These are phyloP conservation scores for Cinclus mexicanus DNA, from an alignment of 2,113 vertebrate species.

Conservation along the genomic window DNA sequence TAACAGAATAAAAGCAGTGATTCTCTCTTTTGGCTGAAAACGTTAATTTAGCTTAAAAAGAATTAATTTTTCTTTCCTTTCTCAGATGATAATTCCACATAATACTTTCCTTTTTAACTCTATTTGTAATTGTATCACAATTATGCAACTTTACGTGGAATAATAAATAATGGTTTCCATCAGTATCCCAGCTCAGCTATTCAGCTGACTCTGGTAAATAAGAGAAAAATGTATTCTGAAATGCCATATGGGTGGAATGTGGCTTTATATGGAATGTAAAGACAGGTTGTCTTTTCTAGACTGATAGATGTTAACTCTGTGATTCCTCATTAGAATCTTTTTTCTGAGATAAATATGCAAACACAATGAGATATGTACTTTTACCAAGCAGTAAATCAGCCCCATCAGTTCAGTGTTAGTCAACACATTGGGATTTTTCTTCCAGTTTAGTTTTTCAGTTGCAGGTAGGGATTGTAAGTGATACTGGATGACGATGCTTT, in stretches of 20 bases:
- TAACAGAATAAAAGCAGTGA: background rate
- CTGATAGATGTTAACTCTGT: constrained; percentile 36
- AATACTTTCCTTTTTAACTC: constrained; percentile 4
- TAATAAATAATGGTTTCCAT: background rate
- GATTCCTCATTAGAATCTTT: constrained; percentile 53
- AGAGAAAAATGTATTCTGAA: constrained; percentile 14
- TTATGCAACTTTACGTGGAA: background rate
- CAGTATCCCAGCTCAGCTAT: background rate
- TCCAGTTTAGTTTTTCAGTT: background rate
- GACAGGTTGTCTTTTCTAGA: background rate
- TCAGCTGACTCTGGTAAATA: constrained; percentile 23
- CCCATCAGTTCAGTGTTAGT: background rate
- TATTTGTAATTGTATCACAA: background rate
- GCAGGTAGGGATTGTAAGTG: background rate
- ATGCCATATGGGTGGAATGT: background rate
- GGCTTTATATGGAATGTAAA: background rate
- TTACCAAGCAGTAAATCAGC: background rate
- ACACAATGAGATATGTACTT: constrained; percentile 14
- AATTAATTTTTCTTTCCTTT: background rate
- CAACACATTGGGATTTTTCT: background rate
- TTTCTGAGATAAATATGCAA: constrained; percentile 58
- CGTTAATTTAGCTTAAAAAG: background rate
- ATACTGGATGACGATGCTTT: background rate
- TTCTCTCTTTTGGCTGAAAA: background rate
- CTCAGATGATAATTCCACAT: background rate